phyloP scores from a whole-genome alignment of 2,888 invertebrate genomes.

The Sicus ferrugineus region DNA sequence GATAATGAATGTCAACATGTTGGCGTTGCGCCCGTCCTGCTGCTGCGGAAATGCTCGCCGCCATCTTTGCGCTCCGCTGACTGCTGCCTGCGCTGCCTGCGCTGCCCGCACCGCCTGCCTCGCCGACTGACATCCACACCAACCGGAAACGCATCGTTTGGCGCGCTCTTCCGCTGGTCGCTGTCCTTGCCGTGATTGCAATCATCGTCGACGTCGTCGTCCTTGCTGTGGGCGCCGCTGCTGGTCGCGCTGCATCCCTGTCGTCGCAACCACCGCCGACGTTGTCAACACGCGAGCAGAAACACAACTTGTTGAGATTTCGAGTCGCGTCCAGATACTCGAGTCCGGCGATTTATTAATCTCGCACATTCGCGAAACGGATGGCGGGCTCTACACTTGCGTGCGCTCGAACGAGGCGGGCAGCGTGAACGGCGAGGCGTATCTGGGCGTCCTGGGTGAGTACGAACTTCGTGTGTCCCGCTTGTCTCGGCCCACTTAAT shows the following conservation, averaged over 20 bases:
- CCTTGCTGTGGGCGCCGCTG: slow-evolving; percentile 11
- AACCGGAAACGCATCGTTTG: slow-evolving; percentile 34
- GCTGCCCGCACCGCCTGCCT: background rate
- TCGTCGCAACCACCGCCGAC: slow-evolving; percentile 25
- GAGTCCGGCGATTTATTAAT: slow-evolving; percentile 89
- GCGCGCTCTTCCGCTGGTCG: slow-evolving; percentile 26
- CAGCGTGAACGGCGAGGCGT: slow-evolving; percentile 81
- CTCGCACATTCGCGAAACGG: slow-evolving; percentile 81
- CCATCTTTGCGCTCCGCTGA: slow-evolving; percentile 19
- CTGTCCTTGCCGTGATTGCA: background rate
- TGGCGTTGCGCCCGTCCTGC: slow-evolving; percentile 24
- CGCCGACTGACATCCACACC: slow-evolving; percentile 14
- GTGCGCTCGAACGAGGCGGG: slow-evolving; percentile 90
- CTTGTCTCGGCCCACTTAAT: slow-evolving; percentile 1
- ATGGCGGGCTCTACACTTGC: slow-evolving; percentile 91
- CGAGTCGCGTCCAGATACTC: slow-evolving; percentile 83
- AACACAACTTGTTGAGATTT: slow-evolving; percentile 70
- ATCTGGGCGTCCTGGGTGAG: slow-evolving; percentile 83
- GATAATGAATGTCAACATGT: slow-evolving; percentile 34
- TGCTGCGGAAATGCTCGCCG: slow-evolving; percentile 21
- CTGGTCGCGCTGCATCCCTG: slow-evolving; percentile 8
- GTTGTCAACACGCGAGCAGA: slow-evolving; percentile 61
- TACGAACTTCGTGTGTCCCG: slow-evolving; percentile 33
- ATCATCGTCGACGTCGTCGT: slow-evolving; percentile 6
- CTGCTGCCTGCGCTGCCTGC: background rate